Conservation (phyloP, 2,888 invertebrate species). For the Drosophila nigricruria region DNA sequence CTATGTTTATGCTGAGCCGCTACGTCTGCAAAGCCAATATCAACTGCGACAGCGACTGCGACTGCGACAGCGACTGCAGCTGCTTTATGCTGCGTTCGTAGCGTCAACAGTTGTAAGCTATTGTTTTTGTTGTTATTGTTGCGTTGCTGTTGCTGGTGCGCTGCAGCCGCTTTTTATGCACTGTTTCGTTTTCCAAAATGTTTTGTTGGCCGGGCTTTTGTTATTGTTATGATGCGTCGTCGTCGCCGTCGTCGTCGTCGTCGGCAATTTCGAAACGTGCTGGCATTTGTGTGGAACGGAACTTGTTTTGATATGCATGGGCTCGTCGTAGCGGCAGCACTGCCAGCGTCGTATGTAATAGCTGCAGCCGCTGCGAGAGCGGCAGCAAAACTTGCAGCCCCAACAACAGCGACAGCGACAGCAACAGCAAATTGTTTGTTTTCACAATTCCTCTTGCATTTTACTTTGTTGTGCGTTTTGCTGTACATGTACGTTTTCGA, state of each 20-base stretch:
- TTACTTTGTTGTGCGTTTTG: slow-evolving; percentile 58
- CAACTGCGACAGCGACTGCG: slow-evolving; percentile 10
- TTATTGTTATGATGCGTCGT: slow-evolving; percentile 77
- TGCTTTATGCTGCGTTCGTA: too few species aligned
- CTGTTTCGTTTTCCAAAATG: slow-evolving; percentile 60
- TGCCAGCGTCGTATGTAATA: slow-evolving; percentile 29
- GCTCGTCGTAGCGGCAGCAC: slow-evolving; percentile 43
- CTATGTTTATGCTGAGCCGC: slow-evolving; percentile 38
- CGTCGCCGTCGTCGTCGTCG: slow-evolving; percentile 39
- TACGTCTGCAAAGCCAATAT: slow-evolving; percentile 7
- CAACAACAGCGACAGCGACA: slow-evolving; percentile 49
- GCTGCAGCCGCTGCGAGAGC: slow-evolving; percentile 32
- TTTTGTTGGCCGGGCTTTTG: slow-evolving; percentile 68
- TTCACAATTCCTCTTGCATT: slow-evolving; percentile 72
- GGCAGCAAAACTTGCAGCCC: slow-evolving; percentile 48
- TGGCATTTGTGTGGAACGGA: slow-evolving; percentile 79
- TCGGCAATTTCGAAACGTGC: slow-evolving; percentile 73
- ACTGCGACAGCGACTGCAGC: not conserved
- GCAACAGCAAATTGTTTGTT: slow-evolving; percentile 68
- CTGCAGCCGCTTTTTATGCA: slow-evolving; percentile 52
- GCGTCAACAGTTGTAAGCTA: slow-evolving; percentile 38
- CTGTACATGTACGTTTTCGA: slow-evolving; percentile 11
- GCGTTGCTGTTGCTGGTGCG: slow-evolving; percentile 21
- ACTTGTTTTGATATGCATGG: slow-evolving; percentile 78
- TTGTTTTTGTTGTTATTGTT: slow-evolving; percentile 39